Conservation (phyloP, 2,888 invertebrate species). For the Pecten maximus region DNA sequence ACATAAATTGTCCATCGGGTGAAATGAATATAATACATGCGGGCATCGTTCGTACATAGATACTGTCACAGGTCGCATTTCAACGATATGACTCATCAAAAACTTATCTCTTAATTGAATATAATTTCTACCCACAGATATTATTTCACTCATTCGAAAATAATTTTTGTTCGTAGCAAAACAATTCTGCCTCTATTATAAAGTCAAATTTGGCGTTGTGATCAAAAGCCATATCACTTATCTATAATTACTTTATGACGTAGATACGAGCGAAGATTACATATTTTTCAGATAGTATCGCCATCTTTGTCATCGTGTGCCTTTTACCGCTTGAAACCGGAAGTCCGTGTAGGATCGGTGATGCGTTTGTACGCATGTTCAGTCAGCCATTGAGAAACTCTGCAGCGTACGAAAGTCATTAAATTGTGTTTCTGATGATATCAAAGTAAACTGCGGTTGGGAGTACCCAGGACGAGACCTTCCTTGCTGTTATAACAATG, state of each 20-base stretch:
- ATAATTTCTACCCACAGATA: neutral
- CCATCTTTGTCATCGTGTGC: neutral
- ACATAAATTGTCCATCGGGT: neutral
- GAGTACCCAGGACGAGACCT: neutral
- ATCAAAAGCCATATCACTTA: neutral
- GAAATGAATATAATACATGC: no score
- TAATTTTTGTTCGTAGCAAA: neutral
- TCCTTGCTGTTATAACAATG: neutral
- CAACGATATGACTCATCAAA: neutral
- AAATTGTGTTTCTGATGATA: neutral
- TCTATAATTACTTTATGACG: neutral
- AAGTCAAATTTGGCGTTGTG: neutral
- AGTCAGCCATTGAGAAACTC: neutral
- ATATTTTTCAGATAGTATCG: neutral
- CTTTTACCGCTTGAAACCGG: neutral
- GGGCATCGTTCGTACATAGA: neutral
- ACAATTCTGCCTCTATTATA: neutral
- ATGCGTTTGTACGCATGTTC: constrained; percentile 14
- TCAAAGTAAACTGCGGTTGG: neutral
- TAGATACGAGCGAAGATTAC: neutral
- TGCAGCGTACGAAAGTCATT: neutral
- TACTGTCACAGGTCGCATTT: neutral
- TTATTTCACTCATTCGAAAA: neutral
- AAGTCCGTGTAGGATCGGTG: neutral
- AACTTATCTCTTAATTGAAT: neutral